These are phyloP conservation scores for Orchestes rusci DNA, from an alignment of 2,888 invertebrate species.

Conservation along the genomic window DNA sequence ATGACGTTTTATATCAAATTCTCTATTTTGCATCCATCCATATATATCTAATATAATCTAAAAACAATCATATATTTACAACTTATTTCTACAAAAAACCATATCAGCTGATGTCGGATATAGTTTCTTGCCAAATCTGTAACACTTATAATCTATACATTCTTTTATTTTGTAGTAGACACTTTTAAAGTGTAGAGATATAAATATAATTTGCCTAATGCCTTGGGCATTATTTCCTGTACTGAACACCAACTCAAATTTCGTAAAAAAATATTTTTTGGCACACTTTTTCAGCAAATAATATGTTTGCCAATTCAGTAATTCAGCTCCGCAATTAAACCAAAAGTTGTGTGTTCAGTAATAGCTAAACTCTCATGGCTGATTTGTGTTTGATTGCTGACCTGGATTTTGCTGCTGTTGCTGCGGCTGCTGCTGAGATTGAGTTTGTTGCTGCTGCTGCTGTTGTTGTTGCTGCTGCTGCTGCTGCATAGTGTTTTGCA, in stretches of 20 bases:
- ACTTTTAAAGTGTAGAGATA: slow-evolving; percentile 42
- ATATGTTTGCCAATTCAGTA: too few relatives aligned
- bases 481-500: slow-evolving; percentile 14
- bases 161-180: slow-evolving; percentile 37
- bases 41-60: slow-evolving; percentile 29
- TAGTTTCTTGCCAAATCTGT: slow-evolving; percentile 19
- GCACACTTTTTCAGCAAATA: slow-evolving; percentile 27
- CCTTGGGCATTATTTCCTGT: slow-evolving; percentile 38
- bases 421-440: slow-evolving; percentile 9
- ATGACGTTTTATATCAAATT: slow-evolving; percentile 28
- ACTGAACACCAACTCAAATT: slow-evolving; percentile 33
- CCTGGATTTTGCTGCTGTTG: slow-evolving; percentile 15
- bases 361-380: slow-evolving; percentile 74
- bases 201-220: slow-evolving; percentile 33
- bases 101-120: slow-evolving; percentile 1
- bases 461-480: slow-evolving; percentile 15
- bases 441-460: slow-evolving; percentile 14
- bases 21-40: slow-evolving; percentile 33
- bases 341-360: slow-evolving; percentile 54
- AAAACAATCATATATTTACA: slow-evolving; percentile 36
- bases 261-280: slow-evolving; percentile 29
- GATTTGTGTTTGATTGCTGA: slow-evolving; percentile 40
- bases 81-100: slow-evolving; percentile 24
- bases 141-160: slow-evolving; percentile 40
- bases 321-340: too few relatives aligned